phyloP scores from a whole-genome alignment of 1,140 invertebrate genomes.

The Platorchestia sp. region DNA sequence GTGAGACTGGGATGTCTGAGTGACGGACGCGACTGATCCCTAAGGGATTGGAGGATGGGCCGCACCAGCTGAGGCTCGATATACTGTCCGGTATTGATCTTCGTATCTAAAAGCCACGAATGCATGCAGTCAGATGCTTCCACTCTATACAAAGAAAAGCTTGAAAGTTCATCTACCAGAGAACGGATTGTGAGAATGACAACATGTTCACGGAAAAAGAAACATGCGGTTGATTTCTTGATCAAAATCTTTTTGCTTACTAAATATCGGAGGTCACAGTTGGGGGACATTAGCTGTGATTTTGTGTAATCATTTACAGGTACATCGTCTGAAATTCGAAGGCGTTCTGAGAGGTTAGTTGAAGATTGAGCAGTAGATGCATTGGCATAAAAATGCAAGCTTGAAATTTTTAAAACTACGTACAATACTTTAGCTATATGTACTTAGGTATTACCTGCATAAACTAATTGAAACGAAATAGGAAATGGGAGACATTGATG shows the following conservation, averaged over 20 bases:
- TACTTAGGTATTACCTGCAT: no score
- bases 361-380: no score
- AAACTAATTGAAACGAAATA: no score
- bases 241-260: background rate
- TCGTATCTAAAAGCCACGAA: background rate
- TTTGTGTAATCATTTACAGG: no score
- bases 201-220: background rate
- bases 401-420: no score
- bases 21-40: background rate
- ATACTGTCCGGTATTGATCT: background rate
- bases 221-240: background rate
- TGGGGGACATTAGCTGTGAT: no score
- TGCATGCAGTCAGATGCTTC: background rate
- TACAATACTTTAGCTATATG: no score
- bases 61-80: background rate
- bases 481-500: no score
- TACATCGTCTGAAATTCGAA: no score
- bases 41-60: background rate
- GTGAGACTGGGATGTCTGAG: background rate
- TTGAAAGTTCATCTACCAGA: background rate
- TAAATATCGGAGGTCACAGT: no score
- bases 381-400: no score
- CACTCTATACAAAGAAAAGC: background rate
- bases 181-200: background rate
- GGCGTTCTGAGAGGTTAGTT: no score